phyloP scores from a whole-genome alignment of 1,140 invertebrate species.

The Dendroctonus valens region DNA sequence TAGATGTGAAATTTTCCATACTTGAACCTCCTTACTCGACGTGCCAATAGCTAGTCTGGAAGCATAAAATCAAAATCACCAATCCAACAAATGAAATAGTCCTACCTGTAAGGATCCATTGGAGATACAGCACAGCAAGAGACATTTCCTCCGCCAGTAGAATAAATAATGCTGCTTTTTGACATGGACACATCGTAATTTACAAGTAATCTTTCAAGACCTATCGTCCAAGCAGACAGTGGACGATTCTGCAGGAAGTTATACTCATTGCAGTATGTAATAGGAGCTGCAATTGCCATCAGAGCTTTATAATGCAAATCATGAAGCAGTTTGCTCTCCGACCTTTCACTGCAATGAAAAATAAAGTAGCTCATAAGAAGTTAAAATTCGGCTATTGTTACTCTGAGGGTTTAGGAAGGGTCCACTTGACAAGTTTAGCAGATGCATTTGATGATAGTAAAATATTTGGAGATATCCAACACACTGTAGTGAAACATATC shows the following conservation, averaged over 20 bases:
- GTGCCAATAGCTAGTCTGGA: slow-evolving; percentile 66
- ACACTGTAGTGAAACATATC: slow-evolving; percentile 53
- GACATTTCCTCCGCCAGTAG: slow-evolving; percentile 65
- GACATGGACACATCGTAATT: not conserved
- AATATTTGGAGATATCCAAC: slow-evolving; percentile 57
- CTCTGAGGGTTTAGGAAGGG: slow-evolving; percentile 42
- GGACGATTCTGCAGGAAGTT: slow-evolving; percentile 31
- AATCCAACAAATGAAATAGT: slow-evolving; percentile 10
- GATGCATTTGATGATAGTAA: slow-evolving; percentile 53
- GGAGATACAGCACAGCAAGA: slow-evolving; percentile 66
- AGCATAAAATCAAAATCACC: not conserved
- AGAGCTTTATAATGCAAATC: no score
- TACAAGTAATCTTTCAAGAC: slow-evolving; percentile 60
- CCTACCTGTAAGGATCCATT: slow-evolving; percentile 64
- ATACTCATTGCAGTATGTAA: slow-evolving; percentile 21
- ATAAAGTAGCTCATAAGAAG: not conserved
- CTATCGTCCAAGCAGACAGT: slow-evolving; percentile 58
- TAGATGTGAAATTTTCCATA: slow-evolving; percentile 64
- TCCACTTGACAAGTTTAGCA: slow-evolving; percentile 59
- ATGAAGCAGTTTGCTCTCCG: no score
- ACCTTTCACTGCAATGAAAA: not conserved
- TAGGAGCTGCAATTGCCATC: no score
- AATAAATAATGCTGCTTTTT: slow-evolving; percentile 49
- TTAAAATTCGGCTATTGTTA: slow-evolving; percentile 25
- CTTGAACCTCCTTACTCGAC: slow-evolving; percentile 67